phyloP scores from a whole-genome alignment of 2,888 invertebrate genomes.

The Abrostola triplasia region DNA sequence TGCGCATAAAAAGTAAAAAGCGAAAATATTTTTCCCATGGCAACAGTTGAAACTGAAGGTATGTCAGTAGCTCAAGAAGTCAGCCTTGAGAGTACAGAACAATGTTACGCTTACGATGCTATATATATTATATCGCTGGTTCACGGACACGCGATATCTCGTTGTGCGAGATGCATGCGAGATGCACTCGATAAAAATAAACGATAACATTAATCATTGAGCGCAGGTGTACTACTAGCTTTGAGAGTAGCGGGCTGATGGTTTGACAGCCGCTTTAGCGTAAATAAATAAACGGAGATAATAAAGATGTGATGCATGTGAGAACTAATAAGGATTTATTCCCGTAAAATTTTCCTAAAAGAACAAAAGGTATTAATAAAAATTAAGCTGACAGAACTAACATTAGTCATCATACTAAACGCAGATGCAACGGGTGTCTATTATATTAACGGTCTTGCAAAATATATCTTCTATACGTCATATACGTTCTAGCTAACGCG shows the following conservation, averaged over 20 bases:
- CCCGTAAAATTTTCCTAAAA: neutral
- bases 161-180: slow-evolving; percentile 47
- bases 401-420: neutral
- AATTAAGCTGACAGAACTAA: neutral
- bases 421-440: no score
- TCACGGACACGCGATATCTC: slow-evolving; percentile 58
- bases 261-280: slow-evolving; percentile 11
- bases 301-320: no score
- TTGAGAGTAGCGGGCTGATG: slow-evolving; percentile 4
- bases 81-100: slow-evolving; percentile 64
- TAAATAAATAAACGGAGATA: neutral
- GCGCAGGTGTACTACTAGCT: slow-evolving; percentile 28
- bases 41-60: slow-evolving; percentile 45
- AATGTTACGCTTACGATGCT: slow-evolving; percentile 53
- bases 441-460: no score
- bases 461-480: no score
- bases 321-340: neutral
- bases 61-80: slow-evolving; percentile 58
- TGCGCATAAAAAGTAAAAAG: slow-evolving; percentile 31
- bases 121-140: slow-evolving; percentile 54
- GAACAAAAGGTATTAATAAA: neutral
- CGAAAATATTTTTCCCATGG: slow-evolving; percentile 40
- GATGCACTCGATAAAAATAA: slow-evolving; percentile 49
- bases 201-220: slow-evolving; percentile 32
- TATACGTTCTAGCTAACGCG: no score